Evolutionary conservation across 2,888 invertebrate species (phyloP), one percentile per base, ranked within the genome.

Genomic region (Hemaris fuciformis): DNA sequence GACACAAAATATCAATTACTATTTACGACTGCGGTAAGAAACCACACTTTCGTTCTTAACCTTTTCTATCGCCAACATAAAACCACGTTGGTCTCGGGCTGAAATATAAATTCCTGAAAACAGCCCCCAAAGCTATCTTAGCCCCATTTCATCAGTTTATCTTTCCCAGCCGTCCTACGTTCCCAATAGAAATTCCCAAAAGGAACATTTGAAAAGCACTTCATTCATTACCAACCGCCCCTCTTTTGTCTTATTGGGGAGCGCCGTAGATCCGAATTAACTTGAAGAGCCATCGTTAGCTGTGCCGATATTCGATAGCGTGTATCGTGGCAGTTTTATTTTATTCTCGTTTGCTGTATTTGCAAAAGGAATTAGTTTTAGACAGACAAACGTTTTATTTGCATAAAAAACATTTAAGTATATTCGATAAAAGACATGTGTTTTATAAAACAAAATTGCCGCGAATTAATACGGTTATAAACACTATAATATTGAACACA

Each of bases 211-310:
- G 68, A 64, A 68, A 60, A 71, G 66, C 75, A 78, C 77, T 83
- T 83, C 83, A 83, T 84, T 84, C 82, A 84, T 84, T 84, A 85
- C 72, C 63, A 65, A 70, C 67, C 74, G 66, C 72, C 73, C 75
- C 73, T 77, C 70, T 73, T 75, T 76, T 77, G 78, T 79, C 74
- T 81, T 71, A 73, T 74, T 62, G 59, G 48, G 60, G 22, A 41
- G 23, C 3, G 18, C 38, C 60, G 53, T 41, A 25, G 38, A 41
- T 53, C 41, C 20, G 23, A 7, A 5, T n/a, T 42, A 25, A 25
- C 18, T 60, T 8, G 60, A 60, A 60, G 53, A 18, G 60, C 15
- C 18, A 31, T 31, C 3, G 25, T 1, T 25, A 48, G 38, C 38
- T 38, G 5, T n/a, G 38, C 5, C 0, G 25, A 48, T 48, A 15